Evolutionary conservation across 2,113 vertebrate species (phyloP), one percentile per base, ranked within the genome.

Genomic region (Heterocephalus glaber): DNA sequence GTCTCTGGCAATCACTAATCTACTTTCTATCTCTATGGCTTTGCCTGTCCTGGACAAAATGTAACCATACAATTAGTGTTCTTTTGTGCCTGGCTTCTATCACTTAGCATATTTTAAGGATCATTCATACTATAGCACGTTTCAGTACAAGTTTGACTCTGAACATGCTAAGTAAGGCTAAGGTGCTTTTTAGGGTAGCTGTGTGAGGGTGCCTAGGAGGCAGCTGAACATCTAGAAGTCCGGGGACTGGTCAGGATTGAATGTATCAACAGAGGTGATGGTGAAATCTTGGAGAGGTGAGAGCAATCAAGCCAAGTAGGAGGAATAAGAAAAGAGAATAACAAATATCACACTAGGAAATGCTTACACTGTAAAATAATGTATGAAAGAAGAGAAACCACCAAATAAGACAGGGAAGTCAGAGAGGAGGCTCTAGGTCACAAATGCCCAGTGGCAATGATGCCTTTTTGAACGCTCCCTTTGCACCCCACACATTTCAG

Each of bases 41-140:
- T 70, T 72, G 44, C 26, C 44, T 77, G 20, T 96, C 74, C n/a
- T 70, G n/a, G 58, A 70, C 44, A 70, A 63, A 44, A 94, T 44
- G n/a, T 33, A 89, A 76, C 52, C n/a, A 60, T 33, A 54, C 1
- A 66, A 30, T 41, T 86, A 56, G 47, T 41, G 38, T 22, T 49
- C 20, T 92, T 89, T 63, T 76, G 41, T 81, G 44, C 61, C 74
- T 94, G 85, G 49, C 22, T 93, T 86, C 66, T 92, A 49, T 95
- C 90, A 84, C 38, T 52, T 84, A 49, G 79, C 77, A 58, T 70
- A 47, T 66, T 88, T 79, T 74, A 93, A 95, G 33, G 58, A 77
- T 74, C 20, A 47, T 28, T 47, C 56, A 77, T 58, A 65, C 70
- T 41, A 24, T 7, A 81, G 49, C 74, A 80, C 26, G 24, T 60